Evolutionary conservation across 2,797 vertebrate species (phyloP).

Genomic region (Phoeniculus purpureus): DNA sequence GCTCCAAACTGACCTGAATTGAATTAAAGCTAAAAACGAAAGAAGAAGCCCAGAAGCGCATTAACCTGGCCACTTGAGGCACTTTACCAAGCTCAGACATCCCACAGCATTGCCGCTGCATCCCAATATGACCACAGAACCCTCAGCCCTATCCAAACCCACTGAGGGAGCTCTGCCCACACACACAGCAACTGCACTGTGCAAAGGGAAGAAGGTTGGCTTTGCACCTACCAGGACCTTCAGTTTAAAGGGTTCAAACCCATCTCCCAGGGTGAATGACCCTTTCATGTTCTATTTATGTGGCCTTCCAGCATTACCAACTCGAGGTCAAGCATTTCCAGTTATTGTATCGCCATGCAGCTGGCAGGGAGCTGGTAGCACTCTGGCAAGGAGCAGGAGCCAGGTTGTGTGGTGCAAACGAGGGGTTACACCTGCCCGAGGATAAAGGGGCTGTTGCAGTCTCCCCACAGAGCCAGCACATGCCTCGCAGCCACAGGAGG

Average conservation of each 20-base stretch:
- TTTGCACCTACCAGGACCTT: neutral
- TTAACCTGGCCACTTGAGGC: neutral
- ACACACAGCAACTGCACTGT: neutral
- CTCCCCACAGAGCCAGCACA: neutral
- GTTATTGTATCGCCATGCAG: neutral
- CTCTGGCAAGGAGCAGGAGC: neutral
- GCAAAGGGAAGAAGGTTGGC: neutral
- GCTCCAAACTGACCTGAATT: neutral
- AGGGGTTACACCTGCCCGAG: neutral
- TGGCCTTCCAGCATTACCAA: neutral
- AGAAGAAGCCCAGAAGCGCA: neutral
- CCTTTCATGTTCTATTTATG: neutral
- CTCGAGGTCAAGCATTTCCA: neutral
- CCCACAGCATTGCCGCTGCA: neutral
- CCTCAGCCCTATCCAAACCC: neutral
- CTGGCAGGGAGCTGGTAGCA: neutral
- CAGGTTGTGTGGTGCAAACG: neutral
- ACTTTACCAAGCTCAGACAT: neutral
- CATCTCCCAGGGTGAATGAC: neutral
- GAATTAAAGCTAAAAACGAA: neutral
- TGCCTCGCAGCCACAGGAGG: neutral
- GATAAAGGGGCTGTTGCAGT: neutral
- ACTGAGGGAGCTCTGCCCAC: neutral
- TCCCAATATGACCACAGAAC: fast-evolving
- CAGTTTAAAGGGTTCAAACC: neutral